Percentiles rank a stretch among this genome's conserved stretches.
Conservation (phyloP, 2,113 vertebrate species). For the Tachycineta bicolor region DNA sequence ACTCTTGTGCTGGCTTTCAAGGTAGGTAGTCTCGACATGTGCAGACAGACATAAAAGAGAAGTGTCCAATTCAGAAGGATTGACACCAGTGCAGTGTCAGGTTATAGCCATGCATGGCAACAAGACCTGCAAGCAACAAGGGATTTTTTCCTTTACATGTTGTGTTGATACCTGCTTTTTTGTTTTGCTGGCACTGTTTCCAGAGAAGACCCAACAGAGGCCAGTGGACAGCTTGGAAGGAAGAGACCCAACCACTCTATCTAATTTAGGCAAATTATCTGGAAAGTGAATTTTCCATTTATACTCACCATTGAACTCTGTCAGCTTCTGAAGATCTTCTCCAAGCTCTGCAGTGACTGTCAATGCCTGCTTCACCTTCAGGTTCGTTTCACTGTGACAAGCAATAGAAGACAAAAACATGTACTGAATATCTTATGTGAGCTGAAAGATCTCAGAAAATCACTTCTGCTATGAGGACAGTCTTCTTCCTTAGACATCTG, state of each 20-base stretch:
- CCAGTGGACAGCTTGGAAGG: not conserved
- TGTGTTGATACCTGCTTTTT: not conserved
- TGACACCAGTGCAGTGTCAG: not conserved
- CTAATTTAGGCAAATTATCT: not conserved
- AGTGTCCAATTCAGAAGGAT: not conserved
- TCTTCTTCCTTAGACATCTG: not conserved
- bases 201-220: not conserved
- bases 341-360: constrained; percentile 86
- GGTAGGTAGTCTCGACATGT: rapidly evolving
- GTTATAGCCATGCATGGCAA: not conserved
- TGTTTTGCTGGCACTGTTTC: not conserved
- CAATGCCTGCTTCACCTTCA: constrained; percentile 94
- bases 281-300: not conserved
- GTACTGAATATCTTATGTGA: not conserved
- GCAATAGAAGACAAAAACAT: not conserved
- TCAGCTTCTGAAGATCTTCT: constrained; percentile 77
- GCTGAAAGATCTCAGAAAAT: not conserved
- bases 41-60: not conserved
- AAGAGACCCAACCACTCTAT: not conserved
- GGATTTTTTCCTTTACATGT: rapidly evolving
- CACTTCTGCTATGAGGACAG: not conserved
- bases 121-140: not conserved
- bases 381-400: constrained; percentile 89
- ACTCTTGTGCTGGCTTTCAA: not conserved
- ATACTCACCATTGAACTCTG: constrained; percentile 85